Base-by-base conservation (phyloP, 2,113 vertebrate species). In the Lampris megalopsis region DNA sequence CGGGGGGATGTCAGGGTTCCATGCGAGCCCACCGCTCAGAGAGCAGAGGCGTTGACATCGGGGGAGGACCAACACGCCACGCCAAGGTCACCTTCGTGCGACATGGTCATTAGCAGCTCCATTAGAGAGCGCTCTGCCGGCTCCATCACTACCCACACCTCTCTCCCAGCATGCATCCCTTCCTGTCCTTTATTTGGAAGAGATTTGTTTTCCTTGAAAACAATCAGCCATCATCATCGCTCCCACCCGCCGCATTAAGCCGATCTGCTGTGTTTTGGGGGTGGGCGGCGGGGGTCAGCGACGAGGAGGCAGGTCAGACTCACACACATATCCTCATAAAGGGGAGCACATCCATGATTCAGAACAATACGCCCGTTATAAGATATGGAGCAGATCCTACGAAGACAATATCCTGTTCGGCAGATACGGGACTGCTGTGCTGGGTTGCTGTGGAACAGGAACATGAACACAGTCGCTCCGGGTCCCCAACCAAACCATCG, bases 51-150 rank as follows among this genome's bases (percentile, higher is more conserved):
- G 90, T 90, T 87, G 88, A 91, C 75, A 63, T 82, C 24, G 84
- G 83, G 76, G 82, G 75, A 85, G 81, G 86, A 81, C 71, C 85
- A 90, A 92, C 88, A 88, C 84, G 81, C 78, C 68, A 84, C 84
- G 84, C 82, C 77, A 68, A 83, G 73, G 86, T 88, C 90, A 93
- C 91, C 86, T 91, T 92, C 90, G 89, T 88, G 88, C 71, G 89
- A 89, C 90, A 77, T 75, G 80, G 86, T 91, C 78, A 92, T 91
- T 90, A 89, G 88, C 80, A 89, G 89, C 82, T 87, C 84, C 90
- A 89, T 91, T 88, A 86, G 82, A 85, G 86, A 80, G 86, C 75
- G 74, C 88, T 86, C 84, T 65, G 68, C 77, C 86, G 69, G 78
- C 78, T 86, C 86, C 82, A 81, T 90, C 86, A 86, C 84, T 92